Evolutionary conservation across 2,113 vertebrate species (phyloP).

Genomic region (Excalfactoria chinensis): DNA sequence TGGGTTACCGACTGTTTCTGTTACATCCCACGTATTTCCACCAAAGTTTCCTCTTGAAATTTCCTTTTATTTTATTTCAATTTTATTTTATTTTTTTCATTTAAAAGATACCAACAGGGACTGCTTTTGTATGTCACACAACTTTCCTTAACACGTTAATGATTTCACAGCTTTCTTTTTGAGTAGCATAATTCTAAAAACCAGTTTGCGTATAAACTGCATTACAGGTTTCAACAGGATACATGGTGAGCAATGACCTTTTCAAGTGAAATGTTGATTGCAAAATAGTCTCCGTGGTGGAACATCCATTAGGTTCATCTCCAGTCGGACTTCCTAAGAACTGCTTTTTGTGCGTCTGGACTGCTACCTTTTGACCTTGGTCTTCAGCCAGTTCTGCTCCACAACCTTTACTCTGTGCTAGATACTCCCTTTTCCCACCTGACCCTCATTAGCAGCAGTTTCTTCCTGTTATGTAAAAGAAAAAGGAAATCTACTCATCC

Average conservation of each 20-base stretch:
- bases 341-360: constrained; percentile 18
- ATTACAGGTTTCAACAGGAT: constrained; percentile 29
- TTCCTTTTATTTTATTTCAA: neutral
- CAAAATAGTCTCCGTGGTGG: constrained; percentile 22
- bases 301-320: constrained; percentile 37
- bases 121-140: neutral
- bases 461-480: constrained; percentile 68
- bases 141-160: neutral
- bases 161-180: neutral
- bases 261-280: constrained; percentile 49
- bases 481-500: neutral
- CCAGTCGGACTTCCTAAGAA: constrained; percentile 56
- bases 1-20: neutral
- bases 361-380: constrained; percentile 53
- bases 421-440: constrained; percentile 44
- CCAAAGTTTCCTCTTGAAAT: neutral
- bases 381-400: neutral
- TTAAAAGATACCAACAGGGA: neutral
- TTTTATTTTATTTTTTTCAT: neutral
- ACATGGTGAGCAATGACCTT: constrained; percentile 56
- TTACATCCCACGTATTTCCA: neutral
- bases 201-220: neutral
- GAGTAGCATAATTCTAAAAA: neutral
- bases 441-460: constrained; percentile 31
- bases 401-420: constrained; percentile 37